phyloP scores from a whole-genome alignment of 2,113 vertebrate species.

The Origma solitaria region DNA sequence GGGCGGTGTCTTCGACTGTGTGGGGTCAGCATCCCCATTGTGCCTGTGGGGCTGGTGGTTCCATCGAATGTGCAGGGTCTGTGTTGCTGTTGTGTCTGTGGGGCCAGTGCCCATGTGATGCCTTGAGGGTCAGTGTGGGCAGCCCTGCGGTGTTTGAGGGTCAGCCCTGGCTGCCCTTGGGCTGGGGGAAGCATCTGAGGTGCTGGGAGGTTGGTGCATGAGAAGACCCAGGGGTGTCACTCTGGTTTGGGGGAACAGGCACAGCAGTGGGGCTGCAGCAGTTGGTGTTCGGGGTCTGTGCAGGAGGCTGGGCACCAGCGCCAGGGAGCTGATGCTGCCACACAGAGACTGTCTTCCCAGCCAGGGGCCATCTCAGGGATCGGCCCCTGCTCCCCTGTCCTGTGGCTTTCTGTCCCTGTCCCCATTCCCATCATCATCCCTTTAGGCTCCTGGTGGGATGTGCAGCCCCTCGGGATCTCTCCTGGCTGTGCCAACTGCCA shows the following conservation, averaged over 20 bases:
- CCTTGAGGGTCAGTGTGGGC: background rate
- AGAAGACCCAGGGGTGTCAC: background rate
- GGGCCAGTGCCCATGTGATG: background rate
- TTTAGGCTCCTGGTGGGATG: background rate
- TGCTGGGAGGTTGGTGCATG: background rate
- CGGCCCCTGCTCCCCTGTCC: background rate
- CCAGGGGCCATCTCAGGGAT: background rate
- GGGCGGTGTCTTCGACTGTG: background rate
- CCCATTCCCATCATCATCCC: background rate
- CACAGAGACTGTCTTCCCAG: background rate
- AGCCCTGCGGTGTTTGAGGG: background rate
- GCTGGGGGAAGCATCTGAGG: background rate
- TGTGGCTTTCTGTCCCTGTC: background rate
- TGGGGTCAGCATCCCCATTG: accelerated
- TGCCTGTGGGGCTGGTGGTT: background rate
- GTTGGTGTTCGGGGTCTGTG: background rate
- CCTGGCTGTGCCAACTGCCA: background rate
- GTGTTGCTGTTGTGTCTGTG: background rate
- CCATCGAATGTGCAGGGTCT: background rate
- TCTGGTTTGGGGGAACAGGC: accelerated
- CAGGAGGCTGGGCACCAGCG: background rate
- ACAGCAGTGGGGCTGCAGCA: accelerated
- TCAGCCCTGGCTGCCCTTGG: background rate
- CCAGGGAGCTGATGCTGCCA: background rate
- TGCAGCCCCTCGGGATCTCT: background rate